Conservation (phyloP, 2,888 invertebrate species). For the Cephus runcator region DNA sequence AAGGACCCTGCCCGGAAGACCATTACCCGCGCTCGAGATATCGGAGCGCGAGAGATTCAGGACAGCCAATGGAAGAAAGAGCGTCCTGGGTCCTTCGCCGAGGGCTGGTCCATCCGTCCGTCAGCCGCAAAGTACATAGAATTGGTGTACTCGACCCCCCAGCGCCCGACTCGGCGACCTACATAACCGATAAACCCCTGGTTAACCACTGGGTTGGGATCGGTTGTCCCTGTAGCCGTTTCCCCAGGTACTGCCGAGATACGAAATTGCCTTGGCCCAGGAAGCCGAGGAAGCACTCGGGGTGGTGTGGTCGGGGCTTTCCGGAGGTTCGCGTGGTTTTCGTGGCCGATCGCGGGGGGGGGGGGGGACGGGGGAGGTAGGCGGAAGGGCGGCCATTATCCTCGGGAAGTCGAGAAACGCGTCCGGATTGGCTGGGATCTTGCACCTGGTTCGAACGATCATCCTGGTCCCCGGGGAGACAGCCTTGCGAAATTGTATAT, state of each 20-base stretch:
- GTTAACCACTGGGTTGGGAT: conserved; percentile 3
- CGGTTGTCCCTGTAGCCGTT: conserved; percentile 10
- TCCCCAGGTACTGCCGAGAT: background rate
- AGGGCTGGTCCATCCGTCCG: background rate
- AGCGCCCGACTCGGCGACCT: conserved; percentile 8
- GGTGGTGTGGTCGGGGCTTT: background rate
- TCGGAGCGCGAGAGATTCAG: background rate
- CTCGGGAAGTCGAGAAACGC: background rate
- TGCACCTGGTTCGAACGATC: background rate
- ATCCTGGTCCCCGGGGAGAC: background rate
- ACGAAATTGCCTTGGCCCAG: background rate
- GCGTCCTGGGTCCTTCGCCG: background rate
- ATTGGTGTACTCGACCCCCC: conserved; percentile 13
- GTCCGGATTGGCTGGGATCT: background rate
- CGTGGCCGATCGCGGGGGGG: background rate
- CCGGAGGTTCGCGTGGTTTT: background rate
- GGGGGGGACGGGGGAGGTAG: too few relatives aligned
- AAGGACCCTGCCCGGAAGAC: conserved; percentile 8
- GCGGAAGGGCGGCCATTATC: background rate
- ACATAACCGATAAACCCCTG: conserved; percentile 19
- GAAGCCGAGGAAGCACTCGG: background rate
- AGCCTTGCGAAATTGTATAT: background rate
- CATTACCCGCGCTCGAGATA: conserved; percentile 23
- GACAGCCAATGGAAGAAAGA: background rate
- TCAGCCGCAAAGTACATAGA: background rate